Evolutionary conservation across 2,888 invertebrate species (phyloP).

Genomic region (Xestia c-nigrum): DNA sequence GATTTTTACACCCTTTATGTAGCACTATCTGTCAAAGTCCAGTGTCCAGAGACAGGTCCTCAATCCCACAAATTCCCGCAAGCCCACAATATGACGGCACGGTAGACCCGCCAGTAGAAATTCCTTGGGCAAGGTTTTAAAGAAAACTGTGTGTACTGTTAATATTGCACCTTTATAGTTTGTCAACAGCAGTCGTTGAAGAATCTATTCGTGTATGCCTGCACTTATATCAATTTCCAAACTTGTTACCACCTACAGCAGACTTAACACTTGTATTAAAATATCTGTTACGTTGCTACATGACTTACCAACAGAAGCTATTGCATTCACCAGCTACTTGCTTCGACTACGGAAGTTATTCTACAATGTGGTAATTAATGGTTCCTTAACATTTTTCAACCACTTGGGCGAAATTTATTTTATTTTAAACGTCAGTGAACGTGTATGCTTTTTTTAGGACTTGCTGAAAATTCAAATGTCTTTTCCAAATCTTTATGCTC

Average conservation of each 20-base stretch:
- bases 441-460: not conserved
- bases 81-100: too few species aligned
- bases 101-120: not conserved
- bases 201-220: slow-evolving; percentile 1
- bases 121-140: not conserved
- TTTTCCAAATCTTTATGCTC: too few species aligned
- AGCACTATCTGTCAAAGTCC: too few species aligned
- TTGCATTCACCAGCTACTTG: not conserved
- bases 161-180: too few species aligned
- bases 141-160: too few species aligned
- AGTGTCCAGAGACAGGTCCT: too few species aligned
- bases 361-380: not conserved
- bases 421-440: not conserved
- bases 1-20: too few species aligned
- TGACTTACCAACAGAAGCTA: not conserved
- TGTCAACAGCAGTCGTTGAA: not conserved
- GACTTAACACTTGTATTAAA: slow-evolving; percentile 15
- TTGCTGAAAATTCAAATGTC: too few species aligned
- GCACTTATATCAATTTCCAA: slow-evolving; percentile 30
- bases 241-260: slow-evolving; percentile 17
- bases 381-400: not conserved
- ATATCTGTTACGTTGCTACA: slow-evolving; percentile 18
- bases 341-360: not conserved
- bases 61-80: too few species aligned
- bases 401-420: not conserved